Conservation (phyloP, 2,797 vertebrate genomes). For the Pseudochromis fuscus region DNA sequence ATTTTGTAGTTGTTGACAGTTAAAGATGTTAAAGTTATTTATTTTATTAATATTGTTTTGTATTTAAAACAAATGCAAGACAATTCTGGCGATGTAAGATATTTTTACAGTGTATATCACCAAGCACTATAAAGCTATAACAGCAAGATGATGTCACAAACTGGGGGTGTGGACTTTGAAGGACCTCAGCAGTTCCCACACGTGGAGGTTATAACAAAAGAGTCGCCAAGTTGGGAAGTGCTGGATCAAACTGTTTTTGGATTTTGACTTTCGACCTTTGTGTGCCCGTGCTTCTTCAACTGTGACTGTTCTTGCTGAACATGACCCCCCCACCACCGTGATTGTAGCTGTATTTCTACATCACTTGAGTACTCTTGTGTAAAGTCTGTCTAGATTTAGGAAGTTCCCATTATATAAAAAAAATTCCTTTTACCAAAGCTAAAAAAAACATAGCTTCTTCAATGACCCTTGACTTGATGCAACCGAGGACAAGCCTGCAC, state of each 20-base stretch:
- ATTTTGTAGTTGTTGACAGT: too few species aligned
- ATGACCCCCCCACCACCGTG: neutral
- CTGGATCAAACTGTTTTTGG: neutral
- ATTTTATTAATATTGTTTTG: too few species aligned
- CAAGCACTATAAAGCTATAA: too few species aligned
- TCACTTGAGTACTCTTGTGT: neutral
- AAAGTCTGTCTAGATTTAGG: neutral
- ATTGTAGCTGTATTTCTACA: constrained; percentile 11
- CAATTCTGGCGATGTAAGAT: too few species aligned
- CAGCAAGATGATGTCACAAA: too few species aligned
- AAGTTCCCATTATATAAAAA: constrained; percentile 28
- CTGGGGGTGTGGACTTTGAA: too few species aligned
- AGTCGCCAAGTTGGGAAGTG: neutral
- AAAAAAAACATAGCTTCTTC: constrained; percentile 22
- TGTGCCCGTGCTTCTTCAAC: neutral
- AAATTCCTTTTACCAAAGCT: constrained; percentile 35
- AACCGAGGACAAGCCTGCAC: neutral
- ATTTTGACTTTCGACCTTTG: neutral
- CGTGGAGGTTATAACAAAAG: neutral
- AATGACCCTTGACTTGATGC: constrained; percentile 12
- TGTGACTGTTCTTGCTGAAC: neutral
- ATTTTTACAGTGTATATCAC: too few species aligned
- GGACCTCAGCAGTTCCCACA: too few species aligned
- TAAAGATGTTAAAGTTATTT: too few species aligned
- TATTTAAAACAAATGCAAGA: too few species aligned